Evolutionary conservation across 1,140 invertebrate genomes (phyloP), one percentile per base, ranked within the genome.

Genomic region (Triops cancriformis): DNA sequence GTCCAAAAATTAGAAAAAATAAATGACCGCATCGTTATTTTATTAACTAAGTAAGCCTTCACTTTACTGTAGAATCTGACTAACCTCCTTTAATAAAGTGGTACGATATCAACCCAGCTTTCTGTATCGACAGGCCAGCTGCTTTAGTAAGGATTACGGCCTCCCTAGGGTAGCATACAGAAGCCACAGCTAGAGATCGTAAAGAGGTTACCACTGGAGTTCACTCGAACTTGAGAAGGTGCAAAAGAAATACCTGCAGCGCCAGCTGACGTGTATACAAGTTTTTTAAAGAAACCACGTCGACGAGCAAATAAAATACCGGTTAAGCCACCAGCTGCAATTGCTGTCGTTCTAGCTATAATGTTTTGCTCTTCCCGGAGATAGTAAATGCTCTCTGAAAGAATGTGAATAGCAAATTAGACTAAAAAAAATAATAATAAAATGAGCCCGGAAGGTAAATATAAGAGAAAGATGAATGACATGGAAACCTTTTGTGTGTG

Each of bases 51-150:
- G 31, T 37, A 37, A 37, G 31, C 7, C 7, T 37, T 37, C 7
- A 37, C 31, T 2, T 37, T 37, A 7, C 31, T 37, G 31, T 37
- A 37, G 7, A 37, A 37, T 7, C 31, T 64, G 23, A 23, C 51
- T 45, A 45, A 78, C 77, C 77, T 78, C 77, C 77, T 41, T 45
- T 42, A 73, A 78, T 26, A 43, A 78, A 78, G 73, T 78, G 73
- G 37, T 78, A 78, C 42, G 77, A 73, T 18, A 78, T 74, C 42
- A 72, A 73, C 18, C 72, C 77, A 27, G 42, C 51, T 74, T 78
- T 78, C 64, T 43, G 28, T 11, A 73, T 41, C 11, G 43, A 73
- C 27, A 73, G 31, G 6, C 26, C 73, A 7, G 73, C 72, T 41
- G 73, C 77, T 27, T 43, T 43, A 6, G 23, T 37, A 12, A 78